Evolutionary conservation across 2,113 vertebrate genomes (phyloP).

Genomic region (Micromys minutus): DNA sequence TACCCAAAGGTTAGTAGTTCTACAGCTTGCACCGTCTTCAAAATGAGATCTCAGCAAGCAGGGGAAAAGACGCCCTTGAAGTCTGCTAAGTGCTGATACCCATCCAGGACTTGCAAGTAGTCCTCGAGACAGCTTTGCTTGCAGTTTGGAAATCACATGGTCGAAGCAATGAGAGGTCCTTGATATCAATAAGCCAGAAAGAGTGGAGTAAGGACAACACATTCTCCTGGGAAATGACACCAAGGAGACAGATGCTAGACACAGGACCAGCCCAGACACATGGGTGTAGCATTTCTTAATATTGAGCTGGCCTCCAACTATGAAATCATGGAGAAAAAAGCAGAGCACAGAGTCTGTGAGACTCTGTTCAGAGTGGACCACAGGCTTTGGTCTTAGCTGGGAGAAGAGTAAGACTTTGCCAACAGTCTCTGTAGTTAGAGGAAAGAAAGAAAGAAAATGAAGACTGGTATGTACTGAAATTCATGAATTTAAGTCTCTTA

Average conservation of each 20-base stretch:
- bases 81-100: neutral
- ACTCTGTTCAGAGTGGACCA: neutral
- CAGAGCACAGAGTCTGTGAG: neutral
- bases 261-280: fast-evolving
- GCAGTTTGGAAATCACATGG: neutral
- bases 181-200: neutral
- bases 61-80: neutral
- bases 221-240: neutral
- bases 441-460: neutral
- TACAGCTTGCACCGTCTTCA: neutral
- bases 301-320: no score
- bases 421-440: neutral
- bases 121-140: neutral
- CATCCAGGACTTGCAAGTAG: neutral
- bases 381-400: neutral
- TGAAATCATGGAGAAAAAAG: fast-evolving
- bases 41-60: neutral
- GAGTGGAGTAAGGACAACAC: no score
- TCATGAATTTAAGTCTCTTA: neutral
- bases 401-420: neutral
- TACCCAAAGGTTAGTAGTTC: no score
- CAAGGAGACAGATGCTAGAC: fast-evolving
- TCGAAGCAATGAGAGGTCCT: neutral
- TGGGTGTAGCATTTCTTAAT: fast-evolving
- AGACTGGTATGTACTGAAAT: neutral